Evolutionary conservation across 2,888 invertebrate species (phyloP), one percentile per base, ranked within the genome.

Genomic region (Hemistola chrysoprasaria): DNA sequence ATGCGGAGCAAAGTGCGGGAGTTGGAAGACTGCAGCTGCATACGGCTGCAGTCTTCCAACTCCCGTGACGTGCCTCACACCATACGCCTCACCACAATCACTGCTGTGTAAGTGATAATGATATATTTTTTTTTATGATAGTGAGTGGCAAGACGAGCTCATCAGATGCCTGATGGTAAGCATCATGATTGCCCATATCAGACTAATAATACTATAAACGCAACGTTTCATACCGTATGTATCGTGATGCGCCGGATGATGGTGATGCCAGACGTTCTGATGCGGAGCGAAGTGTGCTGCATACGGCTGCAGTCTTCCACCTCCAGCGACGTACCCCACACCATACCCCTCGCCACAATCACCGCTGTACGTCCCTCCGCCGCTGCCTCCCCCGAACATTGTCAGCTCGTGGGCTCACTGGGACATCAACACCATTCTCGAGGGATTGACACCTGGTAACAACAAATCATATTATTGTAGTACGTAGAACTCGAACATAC

Each of bases 241-340:
- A 55, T 87, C 87, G 53, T 86, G 85, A 58, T 84, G 85, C 35
- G 76, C 59, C 11, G 81, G 71, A 62, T 79, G 80, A 53, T 82
- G 78, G 50, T 78, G 86, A 44, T 85, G 86, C 86, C 86, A 82
- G 22, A 80, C 83, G 71, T 80, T 81, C 77, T 87, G 85, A 59
- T 82, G 86, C 38, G 84, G 80, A 38, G 82, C 74, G 70, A 84
- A 86, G 77, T 81, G 86, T 34, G 85, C 81, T 37, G 85, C 81
- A 71, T 86, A 85, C 74, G 84, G 86, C 73, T 83, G 86, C 65
- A 84, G 76, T 4, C 84, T 73, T 8, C 72, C 69, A 47, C 74
- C 71, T 52, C 78, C 74, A 26, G 66, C 68, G 59, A 70, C 80
- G 74, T 83, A 84, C 52, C 79, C 82, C 39, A 81, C 74, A 42